Evolutionary conservation across 1,140 invertebrate species (phyloP), one percentile per base, ranked within the genome.

Genomic region (Cherax destructor): DNA sequence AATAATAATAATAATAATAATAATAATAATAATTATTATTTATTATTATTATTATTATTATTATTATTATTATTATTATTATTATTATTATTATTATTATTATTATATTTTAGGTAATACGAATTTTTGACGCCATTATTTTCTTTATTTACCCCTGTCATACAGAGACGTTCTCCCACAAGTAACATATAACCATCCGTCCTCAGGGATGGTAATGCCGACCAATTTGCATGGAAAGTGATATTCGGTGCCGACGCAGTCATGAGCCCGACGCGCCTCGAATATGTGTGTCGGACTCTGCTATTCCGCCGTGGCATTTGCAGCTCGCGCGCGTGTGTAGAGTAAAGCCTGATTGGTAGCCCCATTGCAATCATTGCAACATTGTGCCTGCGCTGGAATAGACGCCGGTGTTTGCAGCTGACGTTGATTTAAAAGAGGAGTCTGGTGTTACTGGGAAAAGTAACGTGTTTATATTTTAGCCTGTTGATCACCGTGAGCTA

Each of bases 151-250:
- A 1, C 30, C 30, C 30, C 30, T 41, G 2, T 41, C 30, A 41
- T 41, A 41, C 69, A 21, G 13, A 69, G 69, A 83, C 30, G 24
- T 52, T 83, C 81, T 61, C 47, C 69, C 69, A 18, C 52, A 86
- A 77, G 21, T 86, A 86, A 86, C 83, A 16, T 18, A 47, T 47
- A 52, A 56, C 83, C 50, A 47, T 76, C 72, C 69, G 83, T 65
- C 61, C 69, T 86, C 83, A 76, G 83, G 83, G 69, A 30, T 56
- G 83, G 69, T 86, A 86, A 86, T 77, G 83, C 47, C 72, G 61
- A 56, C 52, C 30, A 76, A 86, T 86, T 86, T 86, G 61, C 83
- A 86, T 86, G 52, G 41, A 86, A 86, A 86, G 83, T 76, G 83
- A 86, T 76, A 86, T 76, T 86, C 83, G 72, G 41, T 76, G 83